Conservation (phyloP, 2,113 vertebrate species). For the Apodemus speciosus region DNA sequence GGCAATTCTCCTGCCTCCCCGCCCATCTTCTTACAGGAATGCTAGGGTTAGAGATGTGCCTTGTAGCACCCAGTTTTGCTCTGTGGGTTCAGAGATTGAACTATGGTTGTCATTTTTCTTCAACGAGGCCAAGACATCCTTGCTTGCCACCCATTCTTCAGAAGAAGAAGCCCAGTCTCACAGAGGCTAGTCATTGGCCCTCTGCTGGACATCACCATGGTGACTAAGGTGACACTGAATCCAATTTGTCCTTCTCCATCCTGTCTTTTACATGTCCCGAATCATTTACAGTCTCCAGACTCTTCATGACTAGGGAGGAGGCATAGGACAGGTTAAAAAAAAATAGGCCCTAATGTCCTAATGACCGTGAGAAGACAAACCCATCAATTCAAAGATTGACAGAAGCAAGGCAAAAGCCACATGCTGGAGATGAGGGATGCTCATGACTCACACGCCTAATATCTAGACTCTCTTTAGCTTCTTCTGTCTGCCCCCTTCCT, state of each 20-base stretch:
- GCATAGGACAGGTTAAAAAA: not conserved
- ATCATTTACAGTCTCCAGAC: not conserved
- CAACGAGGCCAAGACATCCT: not conserved
- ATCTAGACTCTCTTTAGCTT: not conserved
- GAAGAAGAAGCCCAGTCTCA: not conserved
- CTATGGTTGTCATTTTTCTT: not conserved
- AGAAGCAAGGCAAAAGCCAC: not conserved
- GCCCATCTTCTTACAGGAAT: not conserved
- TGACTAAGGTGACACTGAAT: not conserved
- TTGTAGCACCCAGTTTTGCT: not conserved
- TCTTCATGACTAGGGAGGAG: not conserved
- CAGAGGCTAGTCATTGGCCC: not conserved
- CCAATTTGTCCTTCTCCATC: not conserved
- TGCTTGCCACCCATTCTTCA: not conserved
- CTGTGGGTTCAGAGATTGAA: not conserved
- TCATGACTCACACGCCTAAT: fast-evolving
- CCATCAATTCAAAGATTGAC: not conserved
- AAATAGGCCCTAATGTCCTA: not conserved
- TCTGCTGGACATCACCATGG: too few species aligned
- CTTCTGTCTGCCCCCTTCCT: not conserved
- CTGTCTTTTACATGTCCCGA: not conserved
- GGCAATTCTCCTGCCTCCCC: not conserved
- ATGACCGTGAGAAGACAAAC: not conserved
- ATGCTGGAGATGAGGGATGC: too few species aligned
- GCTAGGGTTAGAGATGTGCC: not conserved